Conservation (phyloP, 2,113 vertebrate species). For the Microtus richardsoni region DNA sequence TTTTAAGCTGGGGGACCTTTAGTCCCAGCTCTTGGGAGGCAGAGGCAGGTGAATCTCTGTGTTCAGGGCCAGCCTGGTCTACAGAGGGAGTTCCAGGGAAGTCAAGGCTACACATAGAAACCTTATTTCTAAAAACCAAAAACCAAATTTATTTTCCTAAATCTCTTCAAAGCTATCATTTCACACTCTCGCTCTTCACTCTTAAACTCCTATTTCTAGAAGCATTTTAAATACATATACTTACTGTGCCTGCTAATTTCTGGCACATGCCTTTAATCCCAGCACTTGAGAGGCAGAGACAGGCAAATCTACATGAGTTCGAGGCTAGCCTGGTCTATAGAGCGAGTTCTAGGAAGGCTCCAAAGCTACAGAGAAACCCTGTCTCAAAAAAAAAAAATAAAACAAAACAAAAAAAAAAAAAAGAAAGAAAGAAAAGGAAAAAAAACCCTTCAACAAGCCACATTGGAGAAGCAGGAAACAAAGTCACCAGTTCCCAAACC, state of each 20-base stretch:
- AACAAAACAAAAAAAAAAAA: no score
- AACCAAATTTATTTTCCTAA: neutral
- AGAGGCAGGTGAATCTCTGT: neutral
- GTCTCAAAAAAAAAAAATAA: no score
- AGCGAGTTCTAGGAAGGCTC: no score
- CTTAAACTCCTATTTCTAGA: neutral
- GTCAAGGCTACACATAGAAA: neutral
- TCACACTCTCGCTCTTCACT: neutral
- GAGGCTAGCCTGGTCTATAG: no score
- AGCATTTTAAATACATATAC: neutral
- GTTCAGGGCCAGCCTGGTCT: neutral
- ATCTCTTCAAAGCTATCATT: constrained; percentile 8
- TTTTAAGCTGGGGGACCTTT: neutral
- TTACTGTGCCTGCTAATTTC: neutral
- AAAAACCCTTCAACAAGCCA: constrained; percentile 23
- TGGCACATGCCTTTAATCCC: no score
- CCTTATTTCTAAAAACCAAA: neutral
- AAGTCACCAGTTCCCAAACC: neutral
- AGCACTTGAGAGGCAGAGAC: no score
- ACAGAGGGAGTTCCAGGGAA: neutral
- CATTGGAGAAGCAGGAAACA: neutral
- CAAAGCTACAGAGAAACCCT: no score
- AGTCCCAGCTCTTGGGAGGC: neutral
- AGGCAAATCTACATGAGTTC: no score
- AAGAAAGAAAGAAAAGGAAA: neutral